Conservation (phyloP, 2,888 invertebrate genomes). For the Leistus spinibarbis region DNA sequence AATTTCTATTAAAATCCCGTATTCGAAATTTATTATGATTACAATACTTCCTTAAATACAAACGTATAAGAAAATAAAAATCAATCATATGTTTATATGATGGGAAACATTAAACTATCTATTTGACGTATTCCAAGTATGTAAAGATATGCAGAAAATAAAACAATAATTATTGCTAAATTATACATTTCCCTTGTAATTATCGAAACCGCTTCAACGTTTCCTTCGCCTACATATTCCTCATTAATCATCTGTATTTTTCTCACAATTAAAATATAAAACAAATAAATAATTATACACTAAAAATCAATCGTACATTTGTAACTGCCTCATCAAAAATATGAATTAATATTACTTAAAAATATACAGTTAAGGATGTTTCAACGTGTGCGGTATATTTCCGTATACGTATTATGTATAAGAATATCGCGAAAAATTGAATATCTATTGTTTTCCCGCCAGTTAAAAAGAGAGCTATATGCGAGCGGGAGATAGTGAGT, state of each 20-base stretch:
- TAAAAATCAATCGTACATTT: neutral
- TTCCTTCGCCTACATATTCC: neutral
- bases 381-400: neutral
- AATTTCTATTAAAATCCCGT: too few relatives aligned
- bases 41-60: too few relatives aligned
- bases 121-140: too few relatives aligned
- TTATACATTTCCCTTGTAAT: neutral
- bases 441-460: neutral
- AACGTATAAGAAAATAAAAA: too few relatives aligned
- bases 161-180: neutral
- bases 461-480: neutral
- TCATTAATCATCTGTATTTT: neutral
- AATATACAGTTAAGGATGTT: neutral
- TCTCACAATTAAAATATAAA: neutral
- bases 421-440: neutral
- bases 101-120: neutral
- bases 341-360: neutral
- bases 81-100: too few relatives aligned
- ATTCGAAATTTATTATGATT: too few relatives aligned
- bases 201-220: neutral
- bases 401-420: neutral
- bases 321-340: neutral
- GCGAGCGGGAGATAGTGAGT: constrained; percentile 6
- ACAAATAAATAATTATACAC: neutral
- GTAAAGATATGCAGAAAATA: neutral